Base-by-base conservation (phyloP, 2,113 vertebrate genomes). In the Blennius ocellaris region DNA sequence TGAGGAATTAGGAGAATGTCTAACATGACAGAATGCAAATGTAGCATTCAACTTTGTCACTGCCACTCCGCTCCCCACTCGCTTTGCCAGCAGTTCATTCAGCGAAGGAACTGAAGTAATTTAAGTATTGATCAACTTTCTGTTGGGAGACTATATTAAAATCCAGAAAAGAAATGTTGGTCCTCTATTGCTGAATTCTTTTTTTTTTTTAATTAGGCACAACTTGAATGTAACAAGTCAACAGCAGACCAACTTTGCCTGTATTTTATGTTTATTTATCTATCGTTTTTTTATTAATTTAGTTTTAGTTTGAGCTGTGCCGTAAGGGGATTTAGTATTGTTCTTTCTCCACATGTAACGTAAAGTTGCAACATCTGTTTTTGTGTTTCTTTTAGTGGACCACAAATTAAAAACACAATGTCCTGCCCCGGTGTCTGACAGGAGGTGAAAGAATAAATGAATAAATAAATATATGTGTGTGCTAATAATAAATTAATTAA, bases 401-500 rank as follows among this genome's bases (percentile, higher is more conserved):
- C n/a, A n/a, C n/a, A n/a, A n/a, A n/a, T n/a, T n/a, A n/a, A n/a
- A n/a, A n/a, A n/a, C n/a, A n/a, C n/a, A n/a, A n/a, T n/a, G n/a
- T n/a, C n/a, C n/a, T n/a, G n/a, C n/a, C n/a, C n/a, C n/a, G n/a
- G n/a, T n/a, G n/a, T n/a, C n/a, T 67, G 30, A 45, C 56, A 61
- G 40, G 30, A 37, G 0, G 11, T 52, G 17, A 61, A 6, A 5
- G 5, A 43, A 21, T 37, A n/a, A 48, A n/a, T 30, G 53, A 5
- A 43, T 57, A 43, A 51, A 43, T 37, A n/a, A n/a, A n/a, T n/a
- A n/a, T n/a, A n/a, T n/a, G n/a, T n/a, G n/a, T n/a, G n/a, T n/a
- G n/a, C n/a, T n/a, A 30, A 30, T 30, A 30, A 30, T 65, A 84
- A 58, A 60, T 45, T 54, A 73, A 62, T 78, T n/a, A n/a, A n/a